phyloP scores from a whole-genome alignment of 2,888 invertebrate species.

The Platycheirus rosarum region DNA sequence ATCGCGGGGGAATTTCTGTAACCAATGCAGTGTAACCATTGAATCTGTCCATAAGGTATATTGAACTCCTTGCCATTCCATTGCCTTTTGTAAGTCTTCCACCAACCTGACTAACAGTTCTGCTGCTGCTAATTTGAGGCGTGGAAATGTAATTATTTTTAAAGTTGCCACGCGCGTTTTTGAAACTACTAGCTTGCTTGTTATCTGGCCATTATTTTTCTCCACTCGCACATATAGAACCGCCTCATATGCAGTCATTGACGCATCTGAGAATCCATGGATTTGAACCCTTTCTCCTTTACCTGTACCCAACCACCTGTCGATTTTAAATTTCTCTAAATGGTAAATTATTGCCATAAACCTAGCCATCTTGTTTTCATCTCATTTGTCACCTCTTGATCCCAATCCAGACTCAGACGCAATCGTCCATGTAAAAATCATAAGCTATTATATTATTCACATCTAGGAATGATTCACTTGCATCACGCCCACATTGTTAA shows the following conservation, averaged over 20 bases:
- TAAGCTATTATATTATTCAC: slow-evolving; percentile 13
- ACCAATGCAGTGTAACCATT: slow-evolving; percentile 19
- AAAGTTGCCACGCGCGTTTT: too few relatives aligned
- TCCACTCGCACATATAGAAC: slow-evolving; percentile 16
- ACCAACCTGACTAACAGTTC: background rate
- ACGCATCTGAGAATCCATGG: slow-evolving; percentile 8
- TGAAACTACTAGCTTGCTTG: background rate
- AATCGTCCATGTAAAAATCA: slow-evolving; percentile 30
- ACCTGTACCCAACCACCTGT: slow-evolving; percentile 14
- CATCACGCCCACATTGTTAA: slow-evolving; percentile 28
- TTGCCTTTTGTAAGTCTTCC: slow-evolving; percentile 4
- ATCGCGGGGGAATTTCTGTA: slow-evolving; percentile 12
- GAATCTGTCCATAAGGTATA: slow-evolving; percentile 6
- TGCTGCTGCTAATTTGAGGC: background rate
- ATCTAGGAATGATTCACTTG: background rate
- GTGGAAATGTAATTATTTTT: background rate
- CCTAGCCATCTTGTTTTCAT: slow-evolving; percentile 4
- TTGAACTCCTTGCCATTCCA: slow-evolving; percentile 2
- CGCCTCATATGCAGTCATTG: slow-evolving; percentile 1
- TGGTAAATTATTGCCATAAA: slow-evolving; percentile 5
- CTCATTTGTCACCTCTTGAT: background rate
- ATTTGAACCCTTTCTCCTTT: slow-evolving; percentile 1
- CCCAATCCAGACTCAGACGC: slow-evolving; percentile 13
- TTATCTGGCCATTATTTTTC: slow-evolving; percentile 4
- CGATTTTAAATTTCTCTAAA: slow-evolving; percentile 7